Evolutionary conservation across 2,797 vertebrate genomes (phyloP).

Genomic region (Melopsittacus undulatus): DNA sequence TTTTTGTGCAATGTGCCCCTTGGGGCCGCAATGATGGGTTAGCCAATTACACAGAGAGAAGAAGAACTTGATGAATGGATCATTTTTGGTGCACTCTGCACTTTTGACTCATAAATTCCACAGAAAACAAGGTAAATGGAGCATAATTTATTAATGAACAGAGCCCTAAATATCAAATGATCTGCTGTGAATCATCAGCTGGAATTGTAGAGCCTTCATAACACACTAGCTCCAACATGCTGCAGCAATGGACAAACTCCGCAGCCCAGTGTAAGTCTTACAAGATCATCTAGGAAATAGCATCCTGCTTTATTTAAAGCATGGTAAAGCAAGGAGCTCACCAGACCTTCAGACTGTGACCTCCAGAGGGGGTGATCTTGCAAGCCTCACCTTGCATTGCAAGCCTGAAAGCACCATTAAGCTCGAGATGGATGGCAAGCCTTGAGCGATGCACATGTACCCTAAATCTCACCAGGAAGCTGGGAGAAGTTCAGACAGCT

Average conservation of each 20-base stretch:
- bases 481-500: neutral
- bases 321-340: neutral
- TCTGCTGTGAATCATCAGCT: conserved; percentile 67
- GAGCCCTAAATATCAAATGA: conserved; percentile 72
- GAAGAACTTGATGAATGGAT: conserved; percentile 59
- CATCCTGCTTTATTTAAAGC: conserved; percentile 1
- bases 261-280: neutral
- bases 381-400: conserved; percentile 19
- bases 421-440: neutral
- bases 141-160: conserved; percentile 74
- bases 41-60: conserved; percentile 42
- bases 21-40: conserved; percentile 32
- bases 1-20: conserved; percentile 35
- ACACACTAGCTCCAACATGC: neutral
- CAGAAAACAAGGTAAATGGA: conserved; percentile 72
- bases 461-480: neutral
- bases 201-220: conserved; percentile 34
- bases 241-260: neutral
- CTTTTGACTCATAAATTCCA: conserved; percentile 72
- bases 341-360: conserved; percentile 28
- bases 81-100: conserved; percentile 67
- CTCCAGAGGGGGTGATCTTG: conserved; percentile 10
- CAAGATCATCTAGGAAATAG: neutral
- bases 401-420: conserved; percentile 43
- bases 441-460: neutral